These are phyloP conservation scores for Arctopsyche grandis DNA, from an alignment of 1,140 invertebrate genomes.

Conservation along the genomic window DNA sequence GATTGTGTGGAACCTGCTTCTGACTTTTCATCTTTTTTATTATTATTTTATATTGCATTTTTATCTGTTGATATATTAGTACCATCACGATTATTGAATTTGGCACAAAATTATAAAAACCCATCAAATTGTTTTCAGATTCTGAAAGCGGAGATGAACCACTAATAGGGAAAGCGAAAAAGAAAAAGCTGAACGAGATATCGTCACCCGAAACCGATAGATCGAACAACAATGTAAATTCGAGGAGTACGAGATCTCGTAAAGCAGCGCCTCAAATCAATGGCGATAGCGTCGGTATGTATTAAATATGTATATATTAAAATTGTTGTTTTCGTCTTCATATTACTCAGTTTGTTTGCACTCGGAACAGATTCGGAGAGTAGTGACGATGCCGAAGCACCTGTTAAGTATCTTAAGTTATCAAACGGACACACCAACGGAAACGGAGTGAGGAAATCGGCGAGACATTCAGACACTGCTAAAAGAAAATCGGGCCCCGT, in stretches of 20 bases:
- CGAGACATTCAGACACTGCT: slow-evolving; percentile 6
- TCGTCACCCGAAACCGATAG: slow-evolving; percentile 24
- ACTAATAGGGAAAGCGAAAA: slow-evolving; percentile 27
- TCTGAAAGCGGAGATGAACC: slow-evolving; percentile 51
- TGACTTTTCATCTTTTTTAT: slow-evolving; percentile 13
- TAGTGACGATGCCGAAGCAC: slow-evolving; percentile 9
- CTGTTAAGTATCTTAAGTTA: slow-evolving; percentile 1
- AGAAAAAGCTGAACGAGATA: slow-evolving; percentile 37
- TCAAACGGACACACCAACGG: background rate
- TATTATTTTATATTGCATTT: background rate
- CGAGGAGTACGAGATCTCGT: background rate
- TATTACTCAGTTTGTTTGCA: too few relatives aligned
- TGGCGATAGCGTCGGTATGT: background rate
- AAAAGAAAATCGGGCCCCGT: slow-evolving; percentile 38
- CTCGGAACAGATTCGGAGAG: slow-evolving; percentile 42
- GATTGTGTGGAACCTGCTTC: too few relatives aligned
- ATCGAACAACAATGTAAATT: slow-evolving; percentile 30
- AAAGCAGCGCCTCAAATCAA: background rate
- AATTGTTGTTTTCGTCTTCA: too few relatives aligned
- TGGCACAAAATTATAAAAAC: too few relatives aligned
- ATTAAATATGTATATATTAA: too few relatives aligned
- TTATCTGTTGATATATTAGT: background rate
- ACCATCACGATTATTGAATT: background rate
- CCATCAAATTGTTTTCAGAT: slow-evolving; percentile 39
- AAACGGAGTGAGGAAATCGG: slow-evolving; percentile 34